Evolutionary conservation across 2,113 vertebrate genomes (phyloP), one percentile per base, ranked within the genome.

Genomic region (Isurus oxyrinchus): DNA sequence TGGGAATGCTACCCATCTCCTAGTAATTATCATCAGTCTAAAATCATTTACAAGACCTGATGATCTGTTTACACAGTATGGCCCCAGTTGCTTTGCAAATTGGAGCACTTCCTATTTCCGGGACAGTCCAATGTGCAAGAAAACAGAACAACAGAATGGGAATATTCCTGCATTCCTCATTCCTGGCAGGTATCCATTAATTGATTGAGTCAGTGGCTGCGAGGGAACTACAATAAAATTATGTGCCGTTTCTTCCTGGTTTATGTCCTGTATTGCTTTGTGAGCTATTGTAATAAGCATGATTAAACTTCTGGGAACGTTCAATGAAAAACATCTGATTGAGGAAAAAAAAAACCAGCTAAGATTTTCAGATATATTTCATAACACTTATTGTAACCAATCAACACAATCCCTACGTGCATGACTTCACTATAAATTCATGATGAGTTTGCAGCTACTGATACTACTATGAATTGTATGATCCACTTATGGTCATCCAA

Each of bases 21-120:
- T 55, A 55, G 55, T 72, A 63, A 11, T 72, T 95, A 49, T 63
- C 67, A 53, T 72, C 55, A 95, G 49, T 31, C 44, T 72, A 95
- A 95, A 72, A 72, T 95, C 49, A 53, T 63, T 72, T 55, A 49
- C 94, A 72, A 72, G 66, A 72, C 49, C 49, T 72, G 67, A 53
- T 95, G 23, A 95, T 72, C 67, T 95, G 63, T 72, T 95, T 69
- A 69, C 66, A 95, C 66, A 95, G 66, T 44, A 53, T 27, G 63
- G 44, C 66, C 94, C 40, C 44, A 69, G 69, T 44, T 27, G 44
- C n/a, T 69, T 95, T 69, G 44, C n/a, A 94, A 66, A 67, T 19
- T 94, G 5, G 59, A 25, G 59, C 35, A 69, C 67, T 76, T 95
- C 67, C 67, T 40, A 69, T 31, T 95, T 95, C 67, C 31, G 27